phyloP scores from a whole-genome alignment of 2,797 vertebrate species.

The Rhyacichthys aspro region DNA sequence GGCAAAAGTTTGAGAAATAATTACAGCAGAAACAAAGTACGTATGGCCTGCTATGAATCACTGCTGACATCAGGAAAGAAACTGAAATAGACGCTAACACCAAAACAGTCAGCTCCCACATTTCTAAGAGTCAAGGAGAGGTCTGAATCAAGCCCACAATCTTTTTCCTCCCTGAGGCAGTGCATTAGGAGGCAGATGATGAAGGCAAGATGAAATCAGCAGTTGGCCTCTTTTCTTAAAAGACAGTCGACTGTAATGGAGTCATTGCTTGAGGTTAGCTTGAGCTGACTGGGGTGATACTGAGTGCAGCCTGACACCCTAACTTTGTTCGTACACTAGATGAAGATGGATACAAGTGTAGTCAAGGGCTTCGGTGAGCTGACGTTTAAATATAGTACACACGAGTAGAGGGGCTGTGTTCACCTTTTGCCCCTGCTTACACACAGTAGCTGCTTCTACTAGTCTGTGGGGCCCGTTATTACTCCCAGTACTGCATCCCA shows the following conservation, averaged over 20 bases:
- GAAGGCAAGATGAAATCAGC: conserved; percentile 27
- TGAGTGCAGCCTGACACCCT: conserved; percentile 30
- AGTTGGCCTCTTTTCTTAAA: conserved; percentile 26
- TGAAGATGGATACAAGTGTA: not conserved
- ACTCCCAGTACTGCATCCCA: conserved; percentile 32
- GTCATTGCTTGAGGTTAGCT: conserved; percentile 35
- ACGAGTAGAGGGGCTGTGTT: conserved; percentile 34
- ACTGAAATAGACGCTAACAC: conserved; percentile 27
- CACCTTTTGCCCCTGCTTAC: conserved; percentile 52
- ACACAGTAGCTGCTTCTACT: conserved; percentile 32
- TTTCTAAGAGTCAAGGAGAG: conserved; percentile 19
- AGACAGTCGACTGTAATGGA: conserved; percentile 23
- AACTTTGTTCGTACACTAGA: not conserved
- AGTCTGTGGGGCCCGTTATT: conserved; percentile 65
- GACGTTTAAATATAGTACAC: not conserved
- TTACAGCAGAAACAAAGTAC: conserved; percentile 5
- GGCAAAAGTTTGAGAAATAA: conserved; percentile 21
- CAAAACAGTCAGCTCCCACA: conserved; percentile 5
- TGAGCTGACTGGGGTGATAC: conserved; percentile 37
- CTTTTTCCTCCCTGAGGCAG: conserved; percentile 33
- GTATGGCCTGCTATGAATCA: too few species aligned
- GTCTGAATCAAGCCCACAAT: conserved; percentile 14
- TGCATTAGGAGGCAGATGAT: conserved; percentile 15
- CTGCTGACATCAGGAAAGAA: not conserved
- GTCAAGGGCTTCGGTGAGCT: too few species aligned